A percentile compares a stretch with the other conserved stretches of the same genome.
These are phyloP conservation scores for Lepidurus couesii DNA, from an alignment of 1,140 invertebrate genomes.

Conservation along the genomic window DNA sequence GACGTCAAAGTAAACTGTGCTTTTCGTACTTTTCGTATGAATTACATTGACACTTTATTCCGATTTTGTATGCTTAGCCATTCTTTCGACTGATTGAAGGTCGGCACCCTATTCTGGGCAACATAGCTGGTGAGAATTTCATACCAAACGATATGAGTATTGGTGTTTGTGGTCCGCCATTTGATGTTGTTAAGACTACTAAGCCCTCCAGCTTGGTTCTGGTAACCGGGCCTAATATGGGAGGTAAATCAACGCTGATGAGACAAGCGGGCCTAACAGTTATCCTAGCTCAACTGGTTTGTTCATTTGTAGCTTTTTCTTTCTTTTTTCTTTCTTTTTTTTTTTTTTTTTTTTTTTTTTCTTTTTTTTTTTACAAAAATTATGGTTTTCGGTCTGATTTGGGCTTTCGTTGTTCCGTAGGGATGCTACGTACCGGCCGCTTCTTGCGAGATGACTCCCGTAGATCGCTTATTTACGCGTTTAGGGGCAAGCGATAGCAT, in stretches of 20 bases:
- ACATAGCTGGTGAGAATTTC: constrained; percentile 28
- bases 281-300: constrained; percentile 88
- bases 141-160: constrained; percentile 73
- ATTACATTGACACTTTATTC: no score
- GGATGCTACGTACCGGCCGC: constrained; percentile 76
- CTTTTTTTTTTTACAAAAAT: background rate
- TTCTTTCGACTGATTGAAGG: constrained; percentile 77
- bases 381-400: constrained; percentile 36
- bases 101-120: constrained; percentile 70
- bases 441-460: constrained; percentile 65
- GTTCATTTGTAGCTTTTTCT: constrained; percentile 38
- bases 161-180: constrained; percentile 46
- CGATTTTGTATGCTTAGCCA: constrained; percentile 43
- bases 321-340: no score
- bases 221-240: constrained; percentile 95
- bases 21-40: no score
- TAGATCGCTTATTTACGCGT: constrained; percentile 92
- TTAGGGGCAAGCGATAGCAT: constrained; percentile 91
- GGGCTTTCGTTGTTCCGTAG: constrained; percentile 54
- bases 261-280: constrained; percentile 81
- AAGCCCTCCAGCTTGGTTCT: constrained; percentile 50
- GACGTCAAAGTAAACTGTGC: constrained; percentile 47
- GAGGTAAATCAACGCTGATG: constrained; percentile 97
- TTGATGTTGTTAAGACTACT: constrained; percentile 43
- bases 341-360: no score